Percentiles rank a stretch among this genome's conserved stretches.
Conservation (phyloP, 2,113 vertebrate genomes). For the Oxyruncus cristatus region DNA sequence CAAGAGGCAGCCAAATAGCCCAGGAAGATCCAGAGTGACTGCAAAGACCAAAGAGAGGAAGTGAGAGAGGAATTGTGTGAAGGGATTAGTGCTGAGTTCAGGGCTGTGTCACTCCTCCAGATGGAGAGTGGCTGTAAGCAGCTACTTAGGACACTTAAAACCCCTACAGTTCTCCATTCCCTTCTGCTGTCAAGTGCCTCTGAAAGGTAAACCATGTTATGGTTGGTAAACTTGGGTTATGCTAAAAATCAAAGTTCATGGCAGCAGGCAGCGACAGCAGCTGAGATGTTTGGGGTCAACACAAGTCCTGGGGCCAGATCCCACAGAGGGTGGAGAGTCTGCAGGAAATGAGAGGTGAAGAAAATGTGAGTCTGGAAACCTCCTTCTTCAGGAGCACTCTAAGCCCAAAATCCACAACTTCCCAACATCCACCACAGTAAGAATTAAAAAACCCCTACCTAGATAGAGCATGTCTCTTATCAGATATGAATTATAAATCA, state of each 20-base stretch:
- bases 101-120: not conserved
- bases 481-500: constrained; percentile 50
- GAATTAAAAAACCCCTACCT: not conserved
- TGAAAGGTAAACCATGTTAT: not conserved
- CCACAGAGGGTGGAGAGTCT: not conserved
- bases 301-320: not conserved
- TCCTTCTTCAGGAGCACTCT: not conserved
- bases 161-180: not conserved
- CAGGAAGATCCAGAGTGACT: not conserved
- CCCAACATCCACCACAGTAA: not conserved
- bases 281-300: not conserved
- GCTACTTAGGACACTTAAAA: not conserved
- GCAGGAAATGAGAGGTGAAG: not conserved
- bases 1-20: not conserved
- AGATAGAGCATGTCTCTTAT: not conserved
- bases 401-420: not conserved
- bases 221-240: not conserved
- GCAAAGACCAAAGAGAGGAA: not conserved
- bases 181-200: not conserved
- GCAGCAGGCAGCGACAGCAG: not conserved
- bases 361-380: not conserved
- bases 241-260: not conserved
- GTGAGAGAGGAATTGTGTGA: not conserved
- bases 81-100: not conserved
- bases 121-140: not conserved